Percentiles rank a stretch among this genome's conserved stretches.
These are phyloP conservation scores for Aradophagus sp. DNA, from an alignment of 1,140 invertebrate genomes.

Conservation along the genomic window DNA sequence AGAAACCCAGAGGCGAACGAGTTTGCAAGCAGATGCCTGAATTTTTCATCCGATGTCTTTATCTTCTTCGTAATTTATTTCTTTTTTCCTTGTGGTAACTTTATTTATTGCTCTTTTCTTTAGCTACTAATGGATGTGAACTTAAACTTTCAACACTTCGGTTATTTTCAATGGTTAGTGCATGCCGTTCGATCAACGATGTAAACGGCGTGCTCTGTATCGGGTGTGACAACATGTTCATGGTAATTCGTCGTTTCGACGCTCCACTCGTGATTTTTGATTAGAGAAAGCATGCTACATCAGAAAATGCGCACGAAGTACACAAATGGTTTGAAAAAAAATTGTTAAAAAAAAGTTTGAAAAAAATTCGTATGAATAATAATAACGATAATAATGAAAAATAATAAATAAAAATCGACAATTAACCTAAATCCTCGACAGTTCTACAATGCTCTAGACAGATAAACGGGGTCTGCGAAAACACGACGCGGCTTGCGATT, in stretches of 20 bases:
- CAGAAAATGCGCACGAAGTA: slow-evolving; percentile 59
- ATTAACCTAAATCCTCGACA: slow-evolving; percentile 55
- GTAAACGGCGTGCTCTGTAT: slow-evolving; percentile 52
- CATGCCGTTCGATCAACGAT: slow-evolving; percentile 53
- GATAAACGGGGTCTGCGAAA: slow-evolving; percentile 43
- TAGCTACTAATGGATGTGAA: background rate
- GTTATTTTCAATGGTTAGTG: slow-evolving; percentile 33
- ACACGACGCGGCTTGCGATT: slow-evolving; percentile 23
- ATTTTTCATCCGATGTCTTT: slow-evolving; percentile 11
- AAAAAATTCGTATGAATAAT: too few species aligned
- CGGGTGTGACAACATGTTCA: slow-evolving; percentile 37
- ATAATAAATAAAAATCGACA: slow-evolving; percentile 45
- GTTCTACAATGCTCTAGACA: slow-evolving; percentile 58
- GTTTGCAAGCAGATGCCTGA: too few species aligned
- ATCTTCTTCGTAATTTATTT: slow-evolving; percentile 8
- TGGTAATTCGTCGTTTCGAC: slow-evolving; percentile 43
- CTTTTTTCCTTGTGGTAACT: background rate
- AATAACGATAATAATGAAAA: too few species aligned
- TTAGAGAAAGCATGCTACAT: slow-evolving; percentile 64
- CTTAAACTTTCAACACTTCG: slow-evolving; percentile 45
- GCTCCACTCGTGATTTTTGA: slow-evolving; percentile 57
- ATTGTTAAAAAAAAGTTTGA: too few species aligned
- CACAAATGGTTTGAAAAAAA: slow-evolving; percentile 46
- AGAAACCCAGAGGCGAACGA: too few species aligned
- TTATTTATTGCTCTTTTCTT: slow-evolving; percentile 6